Evolutionary conservation across 1,140 invertebrate species (phyloP).

Genomic region (Xylocopa sonorina): DNA sequence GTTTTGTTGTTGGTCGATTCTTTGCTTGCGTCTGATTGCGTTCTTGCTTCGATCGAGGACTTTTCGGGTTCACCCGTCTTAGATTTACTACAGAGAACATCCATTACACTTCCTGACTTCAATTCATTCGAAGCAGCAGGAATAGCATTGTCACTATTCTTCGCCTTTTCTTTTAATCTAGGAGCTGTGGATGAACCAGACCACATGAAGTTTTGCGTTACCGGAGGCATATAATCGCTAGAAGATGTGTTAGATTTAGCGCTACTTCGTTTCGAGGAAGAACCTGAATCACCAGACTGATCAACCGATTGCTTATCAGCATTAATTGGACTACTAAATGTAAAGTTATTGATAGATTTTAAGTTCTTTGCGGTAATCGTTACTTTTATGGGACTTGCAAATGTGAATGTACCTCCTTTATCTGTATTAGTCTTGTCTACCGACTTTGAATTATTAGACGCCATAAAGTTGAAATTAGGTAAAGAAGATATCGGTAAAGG

Average conservation of each 20-base stretch:
- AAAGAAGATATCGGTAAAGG: conserved; percentile 85
- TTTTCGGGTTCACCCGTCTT: conserved; percentile 12
- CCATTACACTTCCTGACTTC: conserved; percentile 75
- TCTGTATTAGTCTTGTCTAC: conserved; percentile 30
- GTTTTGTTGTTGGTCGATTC: conserved; percentile 6
- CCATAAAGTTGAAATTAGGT: conserved; percentile 84
- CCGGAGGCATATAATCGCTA: conserved; percentile 7
- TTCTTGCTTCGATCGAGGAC: conserved; percentile 3
- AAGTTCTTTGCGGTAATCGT: conserved; percentile 66
- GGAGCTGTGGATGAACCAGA: conserved; percentile 67
- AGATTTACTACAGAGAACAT: conserved; percentile 60
- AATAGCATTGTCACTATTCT: conserved; percentile 41
- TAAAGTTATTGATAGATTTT: conserved; percentile 82
- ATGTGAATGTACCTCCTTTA: conserved; percentile 73
- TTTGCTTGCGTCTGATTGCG: background rate
- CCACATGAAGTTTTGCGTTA: conserved; percentile 74
- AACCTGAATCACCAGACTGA: conserved; percentile 13
- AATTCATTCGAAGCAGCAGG: conserved; percentile 58
- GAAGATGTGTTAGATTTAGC: conserved; percentile 49
- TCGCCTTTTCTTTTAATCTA: conserved; percentile 71
- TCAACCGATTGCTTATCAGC: conserved; percentile 52
- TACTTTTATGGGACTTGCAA: conserved; percentile 77
- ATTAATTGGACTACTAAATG: conserved; percentile 82
- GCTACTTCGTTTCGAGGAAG: background rate
- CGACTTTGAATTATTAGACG: conserved; percentile 63